Base-by-base conservation (phyloP, 2,888 invertebrate genomes). In the Drosophila mimetica region DNA sequence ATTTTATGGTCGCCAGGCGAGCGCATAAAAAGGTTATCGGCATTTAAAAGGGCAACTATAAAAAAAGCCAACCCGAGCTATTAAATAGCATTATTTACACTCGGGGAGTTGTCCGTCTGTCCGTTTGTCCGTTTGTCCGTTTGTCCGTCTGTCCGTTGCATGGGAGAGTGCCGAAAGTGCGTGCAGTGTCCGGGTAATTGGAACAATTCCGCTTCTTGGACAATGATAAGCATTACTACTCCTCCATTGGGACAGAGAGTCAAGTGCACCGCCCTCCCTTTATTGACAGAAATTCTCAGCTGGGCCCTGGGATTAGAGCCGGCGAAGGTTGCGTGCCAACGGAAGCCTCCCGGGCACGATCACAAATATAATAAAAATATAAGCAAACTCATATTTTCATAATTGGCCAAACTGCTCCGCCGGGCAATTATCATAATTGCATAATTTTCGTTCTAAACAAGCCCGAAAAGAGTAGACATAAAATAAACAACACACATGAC, bases 381-480 rank as follows among this genome's bases (percentile, higher is more conserved):
- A 70, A 70, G 53, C 53, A 70, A 47, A 51, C 48, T 67, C 60
- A 74, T 67, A 74, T 73, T 79, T 79, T 83, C 64, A 87, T 83
- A 83, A 83, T 87, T 83, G 87, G 76, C 87, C 85, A 79, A 55
- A 58, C 65, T 81, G 74, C 79, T 81, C 73, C 67, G 52, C 71
- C 69, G 75, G 71, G 76, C 83, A 84, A 84, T 84, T 84, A 84
- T 87, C 71, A 82, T 84, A 84, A 84, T 84, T 84, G 83, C 86
- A 87, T 84, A 79, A 87, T 87, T 87, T 73, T 70, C 77, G 64
- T 82, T 85, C 79, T 84, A 82, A 85, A 82, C 87, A 85, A 84
- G 85, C 79, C 69, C 73, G 77, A 77, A 82, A 79, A 76, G 65
- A 50, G 34, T 41, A 59, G 61, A 20, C 61, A 60, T 63, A 48